Percentiles rank a stretch among this genome's conserved stretches.
These are phyloP conservation scores for Gobius niger DNA, from an alignment of 2,113 vertebrate genomes.

Conservation along the genomic window DNA sequence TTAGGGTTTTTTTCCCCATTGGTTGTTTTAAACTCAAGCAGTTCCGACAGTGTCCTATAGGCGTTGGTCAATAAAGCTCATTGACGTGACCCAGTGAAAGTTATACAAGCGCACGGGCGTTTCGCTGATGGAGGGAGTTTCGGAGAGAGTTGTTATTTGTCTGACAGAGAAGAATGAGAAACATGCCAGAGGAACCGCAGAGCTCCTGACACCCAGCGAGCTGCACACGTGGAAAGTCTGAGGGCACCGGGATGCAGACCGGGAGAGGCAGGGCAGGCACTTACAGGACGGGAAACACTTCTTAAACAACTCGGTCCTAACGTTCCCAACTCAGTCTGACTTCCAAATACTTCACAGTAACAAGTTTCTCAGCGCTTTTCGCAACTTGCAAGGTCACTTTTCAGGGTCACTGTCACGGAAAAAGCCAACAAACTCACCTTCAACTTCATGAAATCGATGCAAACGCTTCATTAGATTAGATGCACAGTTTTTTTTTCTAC, in stretches of 20 bases:
- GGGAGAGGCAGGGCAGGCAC: neutral
- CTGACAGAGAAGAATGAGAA: constrained; percentile 47
- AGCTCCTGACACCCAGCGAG: constrained; percentile 10
- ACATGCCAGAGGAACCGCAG: constrained; percentile 37
- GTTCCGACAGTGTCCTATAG: neutral
- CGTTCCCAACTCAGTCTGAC: too few relatives aligned
- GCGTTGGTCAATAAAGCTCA: neutral
- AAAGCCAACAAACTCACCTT: too few relatives aligned
- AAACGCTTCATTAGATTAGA: too few relatives aligned
- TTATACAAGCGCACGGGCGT: constrained; percentile 24
- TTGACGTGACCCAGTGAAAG: neutral
- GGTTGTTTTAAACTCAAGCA: too few relatives aligned
- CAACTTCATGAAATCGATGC: too few relatives aligned
- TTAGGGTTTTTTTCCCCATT: too few relatives aligned
- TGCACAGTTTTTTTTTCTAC: too few relatives aligned
- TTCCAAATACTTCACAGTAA: too few relatives aligned
- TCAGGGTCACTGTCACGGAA: too few relatives aligned
- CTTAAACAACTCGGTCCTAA: neutral
- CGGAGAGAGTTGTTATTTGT: constrained; percentile 30
- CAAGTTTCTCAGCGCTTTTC: too few relatives aligned
- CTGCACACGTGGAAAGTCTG: constrained; percentile 46
- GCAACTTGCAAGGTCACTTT: too few relatives aligned
- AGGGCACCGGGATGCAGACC: constrained; percentile 11
- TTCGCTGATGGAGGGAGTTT: constrained; percentile 32
- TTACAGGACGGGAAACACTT: neutral